Evolutionary conservation across 92 coral and sea anemone species (phyloP).

Genomic region (Paramuricea clavata): DNA sequence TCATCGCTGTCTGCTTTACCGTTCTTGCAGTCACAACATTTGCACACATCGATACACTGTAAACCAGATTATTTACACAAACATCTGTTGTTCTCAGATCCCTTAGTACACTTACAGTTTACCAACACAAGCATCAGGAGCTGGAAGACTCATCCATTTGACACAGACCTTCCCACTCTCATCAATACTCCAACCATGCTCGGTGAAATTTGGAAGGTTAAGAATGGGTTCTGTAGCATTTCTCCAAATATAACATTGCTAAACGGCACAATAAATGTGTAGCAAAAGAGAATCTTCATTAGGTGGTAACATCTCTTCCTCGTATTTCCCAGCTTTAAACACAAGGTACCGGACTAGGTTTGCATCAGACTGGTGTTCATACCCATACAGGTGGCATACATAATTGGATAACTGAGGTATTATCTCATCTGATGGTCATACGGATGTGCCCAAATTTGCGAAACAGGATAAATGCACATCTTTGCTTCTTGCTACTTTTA

Average conservation of each 20-base stretch:
- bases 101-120: constrained; percentile 40
- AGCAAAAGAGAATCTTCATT: constrained; percentile 31
- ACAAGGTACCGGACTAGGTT: constrained; percentile 43
- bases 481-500: not conserved
- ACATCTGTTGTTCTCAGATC: constrained; percentile 21
- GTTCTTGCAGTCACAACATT: too few species aligned
- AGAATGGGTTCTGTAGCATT: constrained; percentile 39
- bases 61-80: constrained; percentile 6
- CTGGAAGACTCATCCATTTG: constrained; percentile 48
- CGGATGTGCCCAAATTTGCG: not conserved
- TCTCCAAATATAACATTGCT: constrained; percentile 43
- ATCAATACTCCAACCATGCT: constrained; percentile 43
- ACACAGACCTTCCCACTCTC: constrained; percentile 27
- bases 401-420: constrained; percentile 17
- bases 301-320: constrained; percentile 41
- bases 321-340: constrained; percentile 36
- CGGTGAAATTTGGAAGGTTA: constrained; percentile 31
- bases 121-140: constrained; percentile 36
- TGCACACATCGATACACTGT: constrained; percentile 24
- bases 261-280: constrained; percentile 26
- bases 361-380: constrained; percentile 19
- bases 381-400: constrained; percentile 38
- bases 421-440: not conserved
- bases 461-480: not conserved
- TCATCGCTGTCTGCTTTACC: too few species aligned